Conservation (phyloP, 2,113 vertebrate genomes). For the Echinops telfairi region DNA sequence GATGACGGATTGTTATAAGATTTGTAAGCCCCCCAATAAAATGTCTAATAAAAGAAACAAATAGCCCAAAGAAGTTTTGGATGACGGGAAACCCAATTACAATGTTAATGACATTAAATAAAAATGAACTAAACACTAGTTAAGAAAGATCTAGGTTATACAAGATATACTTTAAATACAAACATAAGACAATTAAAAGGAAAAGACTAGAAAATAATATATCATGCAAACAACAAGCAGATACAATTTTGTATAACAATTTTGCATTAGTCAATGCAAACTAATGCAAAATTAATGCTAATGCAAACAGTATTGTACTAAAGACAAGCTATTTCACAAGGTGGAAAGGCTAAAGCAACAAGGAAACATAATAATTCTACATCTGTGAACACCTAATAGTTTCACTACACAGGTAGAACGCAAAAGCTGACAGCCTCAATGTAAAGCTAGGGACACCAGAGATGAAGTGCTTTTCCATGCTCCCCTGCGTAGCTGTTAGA, state of each 20-base stretch:
- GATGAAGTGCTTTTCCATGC: neutral
- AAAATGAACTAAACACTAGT: neutral
- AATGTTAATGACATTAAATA: neutral
- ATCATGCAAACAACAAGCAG: neutral
- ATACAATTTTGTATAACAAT: neutral
- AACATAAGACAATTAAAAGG: neutral
- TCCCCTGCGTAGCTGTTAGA: neutral
- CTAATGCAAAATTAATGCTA: neutral
- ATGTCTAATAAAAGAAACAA: no score
- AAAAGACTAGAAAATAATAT: neutral
- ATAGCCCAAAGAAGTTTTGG: neutral
- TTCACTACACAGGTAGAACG: neutral
- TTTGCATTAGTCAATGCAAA: no score
- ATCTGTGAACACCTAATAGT: neutral
- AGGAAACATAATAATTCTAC: neutral
- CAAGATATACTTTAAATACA: neutral
- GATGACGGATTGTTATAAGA: no score
- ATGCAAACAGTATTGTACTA: neutral
- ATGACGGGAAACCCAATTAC: neutral
- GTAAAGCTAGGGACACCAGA: neutral
- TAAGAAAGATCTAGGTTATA: constrained; percentile 1
- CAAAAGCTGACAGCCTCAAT: neutral
- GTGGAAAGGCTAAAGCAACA: neutral
- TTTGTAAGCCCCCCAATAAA: no score
- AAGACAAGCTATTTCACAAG: neutral